Evolutionary conservation across 2,113 vertebrate genomes (phyloP).

Genomic region (Leiothrix lutea): DNA sequence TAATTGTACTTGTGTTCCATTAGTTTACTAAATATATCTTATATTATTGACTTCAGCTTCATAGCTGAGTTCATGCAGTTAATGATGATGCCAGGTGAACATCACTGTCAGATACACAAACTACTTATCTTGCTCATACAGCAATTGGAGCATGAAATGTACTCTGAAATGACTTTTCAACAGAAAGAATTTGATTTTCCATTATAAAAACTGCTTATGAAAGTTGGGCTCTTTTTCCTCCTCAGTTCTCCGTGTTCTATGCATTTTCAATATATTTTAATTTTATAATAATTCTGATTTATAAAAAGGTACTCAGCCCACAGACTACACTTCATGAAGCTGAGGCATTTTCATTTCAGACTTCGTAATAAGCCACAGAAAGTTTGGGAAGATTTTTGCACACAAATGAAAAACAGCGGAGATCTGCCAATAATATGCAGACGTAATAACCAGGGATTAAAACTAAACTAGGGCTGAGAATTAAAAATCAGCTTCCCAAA

Average conservation of each 20-base stretch:
- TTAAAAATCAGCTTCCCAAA: not conserved
- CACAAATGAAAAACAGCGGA: not conserved
- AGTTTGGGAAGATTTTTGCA: not conserved
- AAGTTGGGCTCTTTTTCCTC: not conserved
- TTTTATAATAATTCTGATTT: not conserved
- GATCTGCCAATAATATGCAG: not conserved
- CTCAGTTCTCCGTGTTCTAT: not conserved
- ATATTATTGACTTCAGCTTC: not conserved
- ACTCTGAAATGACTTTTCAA: not conserved
- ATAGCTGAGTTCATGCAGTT: not conserved
- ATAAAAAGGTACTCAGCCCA: not conserved
- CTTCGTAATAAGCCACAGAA: not conserved
- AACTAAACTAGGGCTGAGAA: not conserved
- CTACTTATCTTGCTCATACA: not conserved
- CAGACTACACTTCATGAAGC: not conserved
- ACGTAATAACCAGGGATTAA: not conserved
- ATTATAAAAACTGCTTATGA: not conserved
- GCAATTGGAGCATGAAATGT: slow-evolving; percentile 17
- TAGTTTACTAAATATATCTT: not conserved
- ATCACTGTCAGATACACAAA: not conserved
- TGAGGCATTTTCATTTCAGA: not conserved
- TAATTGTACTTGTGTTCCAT: not conserved
- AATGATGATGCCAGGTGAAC: slow-evolving; percentile 35
- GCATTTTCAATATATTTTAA: not conserved
- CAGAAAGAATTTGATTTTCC: not conserved